Base-by-base conservation (phyloP, 2,888 invertebrate genomes). In the Drosophila paramelanica region DNA sequence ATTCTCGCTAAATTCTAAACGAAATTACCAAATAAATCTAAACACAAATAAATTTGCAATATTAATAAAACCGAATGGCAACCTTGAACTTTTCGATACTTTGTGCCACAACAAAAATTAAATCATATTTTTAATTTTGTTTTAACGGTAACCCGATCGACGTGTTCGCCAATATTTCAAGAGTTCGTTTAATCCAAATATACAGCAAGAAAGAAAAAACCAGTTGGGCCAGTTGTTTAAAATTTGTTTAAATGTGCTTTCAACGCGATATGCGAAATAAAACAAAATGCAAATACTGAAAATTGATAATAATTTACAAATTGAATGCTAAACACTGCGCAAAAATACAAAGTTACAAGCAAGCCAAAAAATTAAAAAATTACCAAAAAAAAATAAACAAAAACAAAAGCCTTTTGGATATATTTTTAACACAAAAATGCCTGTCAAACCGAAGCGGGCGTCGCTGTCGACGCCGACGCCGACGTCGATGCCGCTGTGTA, bases 271-370 rank as follows among this genome's bases (percentile, higher is more conserved):
- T 69, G 50, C 67, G 52, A 71, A 60, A 51, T 13, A 42, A 51
- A 78, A 51, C 61, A 87, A 88, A 84, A 84, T 89, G 85, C 88
- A 88, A 71, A 86, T 60, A 77, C 86, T 80, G 62, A 69, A 79
- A 87, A 76, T 79, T 87, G 87, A 67, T 68, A 83, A 88, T 74
- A 84, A 88, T 80, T 84, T 75, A 75, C 81, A 87, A 86, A 87
- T 79, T 67, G 57, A 51, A 59, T 66, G 62, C 61, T 52, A 55
- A 68, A 71, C 43, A 60, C 50, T 43, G 59, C 55, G 53, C 69
- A 43, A 56, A 78, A 64, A 52, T 50, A 55, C 39, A 66, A 71
- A 83, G 73, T 88, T 81, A 74, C 75, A 72, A 81, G 68, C 67
- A 59, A 71, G 33, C 60, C 62, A 46, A 65, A 58, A 62, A 56